Conservation (phyloP, 2,797 vertebrate species). For the Xerus rutilus region DNA sequence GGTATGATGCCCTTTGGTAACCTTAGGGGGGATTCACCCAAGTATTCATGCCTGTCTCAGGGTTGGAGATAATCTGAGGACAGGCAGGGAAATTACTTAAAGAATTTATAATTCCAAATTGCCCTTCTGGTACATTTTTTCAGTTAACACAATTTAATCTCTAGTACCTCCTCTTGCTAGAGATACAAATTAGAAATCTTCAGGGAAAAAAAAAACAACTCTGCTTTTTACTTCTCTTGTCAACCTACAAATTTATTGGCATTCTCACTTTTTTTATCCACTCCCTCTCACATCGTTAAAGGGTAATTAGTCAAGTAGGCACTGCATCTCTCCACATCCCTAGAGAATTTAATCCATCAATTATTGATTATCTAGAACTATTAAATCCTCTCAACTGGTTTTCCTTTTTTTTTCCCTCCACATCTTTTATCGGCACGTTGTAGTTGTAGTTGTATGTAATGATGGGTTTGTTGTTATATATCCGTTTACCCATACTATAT, state of each 20-base stretch:
- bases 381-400: not conserved
- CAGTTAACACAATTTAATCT: slow-evolving; percentile 31
- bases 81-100: not conserved
- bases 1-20: not conserved
- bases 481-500: too few relatives aligned
- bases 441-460: too few relatives aligned
- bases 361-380: not conserved
- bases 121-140: not conserved
- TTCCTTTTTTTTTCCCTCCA: too few relatives aligned
- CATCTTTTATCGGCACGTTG: too few relatives aligned
- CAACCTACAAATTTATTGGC: slow-evolving; percentile 30
- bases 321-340: not conserved
- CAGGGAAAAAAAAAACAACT: not conserved
- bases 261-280: not conserved
- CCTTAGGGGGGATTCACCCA: not conserved
- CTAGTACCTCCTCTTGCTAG: not conserved
- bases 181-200: slow-evolving; percentile 19
- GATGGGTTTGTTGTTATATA: too few relatives aligned
- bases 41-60: not conserved
- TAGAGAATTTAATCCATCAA: not conserved
- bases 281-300: not conserved
- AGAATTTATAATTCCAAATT: slow-evolving; percentile 22
- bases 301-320: not conserved
- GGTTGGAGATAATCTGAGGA: not conserved
- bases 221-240: not conserved